A percentile compares a stretch with the other conserved stretches of the same genome.
Evolutionary conservation across 2,113 vertebrate species (phyloP).

Genomic region (Emydocephalus ijimae): DNA sequence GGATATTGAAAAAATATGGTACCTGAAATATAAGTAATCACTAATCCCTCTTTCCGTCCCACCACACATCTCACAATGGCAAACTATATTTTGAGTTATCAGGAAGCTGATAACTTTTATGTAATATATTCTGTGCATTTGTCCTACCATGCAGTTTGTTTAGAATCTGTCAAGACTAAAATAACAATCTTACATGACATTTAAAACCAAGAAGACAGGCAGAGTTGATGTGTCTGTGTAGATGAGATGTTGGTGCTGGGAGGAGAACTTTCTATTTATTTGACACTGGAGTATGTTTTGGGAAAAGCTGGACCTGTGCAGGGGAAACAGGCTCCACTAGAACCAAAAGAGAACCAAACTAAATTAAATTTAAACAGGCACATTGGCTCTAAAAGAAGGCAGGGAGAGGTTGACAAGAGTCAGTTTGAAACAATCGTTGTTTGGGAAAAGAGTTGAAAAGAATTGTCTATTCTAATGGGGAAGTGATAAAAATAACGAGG

Average conservation of each 20-base stretch:
- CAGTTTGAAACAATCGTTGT: not conserved
- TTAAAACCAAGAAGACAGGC: not conserved
- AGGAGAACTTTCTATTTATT: not conserved
- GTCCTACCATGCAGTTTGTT: constrained; percentile 5
- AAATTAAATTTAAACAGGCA: not conserved
- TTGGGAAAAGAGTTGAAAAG: not conserved
- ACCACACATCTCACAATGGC: not conserved
- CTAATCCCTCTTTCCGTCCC: not conserved
- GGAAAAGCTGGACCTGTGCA: not conserved
- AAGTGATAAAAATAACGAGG: not conserved
- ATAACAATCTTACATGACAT: not conserved
- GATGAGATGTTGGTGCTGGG: not conserved
- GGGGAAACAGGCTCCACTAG: not conserved
- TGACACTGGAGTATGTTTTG: not conserved
- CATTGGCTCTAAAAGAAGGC: not conserved
- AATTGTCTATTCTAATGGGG: not conserved
- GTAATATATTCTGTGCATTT: constrained; percentile 3
- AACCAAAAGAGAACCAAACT: not conserved
- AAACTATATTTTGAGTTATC: not conserved
- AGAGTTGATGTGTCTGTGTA: not conserved
- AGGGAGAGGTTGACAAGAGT: not conserved
- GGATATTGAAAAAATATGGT: not conserved
- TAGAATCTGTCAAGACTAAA: not conserved
- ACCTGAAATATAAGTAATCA: not conserved
- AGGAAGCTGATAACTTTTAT: not conserved